These are phyloP conservation scores for Vimba vimba DNA, from an alignment of 2,113 vertebrate genomes.

Conservation along the genomic window DNA sequence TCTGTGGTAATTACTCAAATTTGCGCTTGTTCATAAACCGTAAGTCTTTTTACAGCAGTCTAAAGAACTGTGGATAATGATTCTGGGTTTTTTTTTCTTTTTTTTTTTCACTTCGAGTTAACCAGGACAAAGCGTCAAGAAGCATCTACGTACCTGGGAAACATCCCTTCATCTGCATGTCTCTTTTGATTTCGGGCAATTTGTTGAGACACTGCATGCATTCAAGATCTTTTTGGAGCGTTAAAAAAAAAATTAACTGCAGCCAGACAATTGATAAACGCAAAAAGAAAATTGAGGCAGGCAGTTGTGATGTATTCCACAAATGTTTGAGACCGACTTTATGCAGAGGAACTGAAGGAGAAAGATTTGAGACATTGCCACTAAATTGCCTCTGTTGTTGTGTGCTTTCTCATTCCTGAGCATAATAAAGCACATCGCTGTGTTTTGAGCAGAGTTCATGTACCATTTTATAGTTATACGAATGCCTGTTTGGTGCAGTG, in stretches of 20 bases:
- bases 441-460: background rate
- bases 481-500: background rate
- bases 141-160: background rate
- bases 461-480: background rate
- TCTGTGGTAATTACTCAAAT: conserved; percentile 41
- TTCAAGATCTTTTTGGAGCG: background rate
- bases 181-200: background rate
- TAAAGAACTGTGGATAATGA: background rate
- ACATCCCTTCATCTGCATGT: background rate
- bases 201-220: background rate
- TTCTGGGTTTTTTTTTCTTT: background rate
- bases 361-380: conserved; percentile 1
- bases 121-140: background rate
- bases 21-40: conserved; percentile 21
- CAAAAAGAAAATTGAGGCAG: conserved; percentile 18
- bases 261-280: conserved; percentile 10
- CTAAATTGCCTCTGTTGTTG: conserved; percentile 32
- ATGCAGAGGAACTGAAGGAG: background rate
- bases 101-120: background rate
- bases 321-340: background rate
- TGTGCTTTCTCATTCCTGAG: background rate
- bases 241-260: background rate
- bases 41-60: conserved; percentile 12
- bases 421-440: background rate
- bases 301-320: background rate